Evolutionary conservation across 2,797 vertebrate genomes (phyloP).

Genomic region (Adrianichthys oophorus): DNA sequence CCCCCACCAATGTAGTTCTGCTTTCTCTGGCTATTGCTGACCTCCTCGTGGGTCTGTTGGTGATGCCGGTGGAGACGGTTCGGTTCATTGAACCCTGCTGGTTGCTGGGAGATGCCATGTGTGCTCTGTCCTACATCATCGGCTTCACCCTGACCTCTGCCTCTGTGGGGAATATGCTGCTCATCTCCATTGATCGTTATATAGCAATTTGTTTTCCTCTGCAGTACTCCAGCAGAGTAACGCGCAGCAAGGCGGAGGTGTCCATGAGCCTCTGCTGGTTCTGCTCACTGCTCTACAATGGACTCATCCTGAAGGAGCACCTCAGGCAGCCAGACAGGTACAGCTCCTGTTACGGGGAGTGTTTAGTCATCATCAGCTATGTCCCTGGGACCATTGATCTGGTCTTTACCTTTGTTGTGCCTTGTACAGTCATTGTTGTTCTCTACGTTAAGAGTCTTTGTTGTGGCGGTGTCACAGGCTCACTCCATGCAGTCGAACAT

Average conservation of each 20-base stretch:
- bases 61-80: conserved; percentile 77
- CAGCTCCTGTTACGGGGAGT: conserved; percentile 55
- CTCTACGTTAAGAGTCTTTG: conserved; percentile 61
- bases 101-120: conserved; percentile 60
- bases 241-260: conserved; percentile 30
- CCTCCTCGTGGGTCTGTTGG: conserved; percentile 74
- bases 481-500: conserved; percentile 26
- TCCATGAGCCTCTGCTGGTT: conserved; percentile 58
- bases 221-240: conserved; percentile 50
- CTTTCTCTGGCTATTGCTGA: conserved; percentile 77
- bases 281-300: conserved; percentile 50
- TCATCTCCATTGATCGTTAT: conserved; percentile 72
- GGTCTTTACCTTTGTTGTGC: conserved; percentile 49
- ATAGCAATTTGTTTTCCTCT: conserved; percentile 68
- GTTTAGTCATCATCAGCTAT: conserved; percentile 39
- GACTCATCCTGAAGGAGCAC: conserved; percentile 38
- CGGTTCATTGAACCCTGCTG: conserved; percentile 77
- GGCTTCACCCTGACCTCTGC: conserved; percentile 71
- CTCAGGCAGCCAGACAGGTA: conserved; percentile 32
- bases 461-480: conserved; percentile 55
- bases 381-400: conserved; percentile 43
- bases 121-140: conserved; percentile 67
- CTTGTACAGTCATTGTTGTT: conserved; percentile 51
- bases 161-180: conserved; percentile 80
- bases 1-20: conserved; percentile 77